Base-by-base conservation (phyloP, 2,888 invertebrate species). In the Hirtodrosophila histrioides region DNA sequence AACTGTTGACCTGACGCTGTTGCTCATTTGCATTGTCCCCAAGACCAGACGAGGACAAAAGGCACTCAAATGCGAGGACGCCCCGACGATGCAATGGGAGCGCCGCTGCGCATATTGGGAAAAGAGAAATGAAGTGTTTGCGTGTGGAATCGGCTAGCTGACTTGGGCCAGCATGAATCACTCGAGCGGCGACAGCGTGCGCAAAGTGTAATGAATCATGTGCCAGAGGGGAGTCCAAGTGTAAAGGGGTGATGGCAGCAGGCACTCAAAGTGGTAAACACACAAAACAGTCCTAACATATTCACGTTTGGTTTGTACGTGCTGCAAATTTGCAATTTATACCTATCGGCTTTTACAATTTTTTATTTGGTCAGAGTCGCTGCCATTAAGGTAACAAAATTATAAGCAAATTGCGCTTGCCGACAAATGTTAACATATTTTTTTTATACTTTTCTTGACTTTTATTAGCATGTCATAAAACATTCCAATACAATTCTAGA, bases 321-420 rank as follows among this genome's bases (percentile, higher is more conserved):
- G 81, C 67, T 67, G 70, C 40, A 71, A 81, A 85, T 81, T 73
- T 69, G 69, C 79, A 85, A 85, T 81, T 78, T 70, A 75, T 76
- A 69, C 49, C 58, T 69, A 57, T 53, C 58, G 44, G 62, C 55
- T 64, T 63, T 74, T 58, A 69, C 65, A 51, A 41, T 53, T 62
- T 54, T 64, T 49, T n/a, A 56, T 65, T 49, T 69, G 62, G 60
- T 45, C 48, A 43, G 43, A 37, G 44, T 12, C 31, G 69, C 17
- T 17, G 50, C 40, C 55, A 43, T 68, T 49, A 62, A 60, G 24
- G 41, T 35, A 40, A 48, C 11, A 8, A 76, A 62, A 58, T 64
- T 58, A 39, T 50, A 27, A 35, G 31, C 44, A 35, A 62, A 61
- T 27, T 37, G 57, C 48, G 69, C 53, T 68, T 55, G 61, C 66